Percentiles rank a stretch among this genome's conserved stretches.
phyloP scores from a whole-genome alignment of 1,140 invertebrate genomes.

The Orchestia grillus region DNA sequence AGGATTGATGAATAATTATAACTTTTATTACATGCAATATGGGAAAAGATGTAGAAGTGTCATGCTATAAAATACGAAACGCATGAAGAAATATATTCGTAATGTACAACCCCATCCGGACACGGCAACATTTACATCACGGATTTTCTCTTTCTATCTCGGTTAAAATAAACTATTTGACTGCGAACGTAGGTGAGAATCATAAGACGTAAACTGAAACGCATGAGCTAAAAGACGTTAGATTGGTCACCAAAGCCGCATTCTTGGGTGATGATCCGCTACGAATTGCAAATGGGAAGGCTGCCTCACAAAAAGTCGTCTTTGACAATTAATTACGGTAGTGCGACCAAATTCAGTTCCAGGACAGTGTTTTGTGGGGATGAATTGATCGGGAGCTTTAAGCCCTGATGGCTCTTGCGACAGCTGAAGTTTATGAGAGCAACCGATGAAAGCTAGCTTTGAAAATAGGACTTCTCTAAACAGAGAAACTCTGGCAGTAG shows the following conservation, averaged over 20 bases:
- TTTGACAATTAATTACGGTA: constrained; percentile 41
- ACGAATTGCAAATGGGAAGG: constrained; percentile 49
- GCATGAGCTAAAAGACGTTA: not conserved
- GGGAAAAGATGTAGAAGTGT: no score
- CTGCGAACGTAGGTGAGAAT: not conserved
- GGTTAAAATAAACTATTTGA: not conserved
- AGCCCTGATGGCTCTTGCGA: not conserved
- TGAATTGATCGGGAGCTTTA: constrained; percentile 30
- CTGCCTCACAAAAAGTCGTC: constrained; percentile 46
- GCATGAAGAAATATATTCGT: not conserved
- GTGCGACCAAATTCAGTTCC: constrained; percentile 34
- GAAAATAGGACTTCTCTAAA: not conserved
- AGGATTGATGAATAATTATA: no score
- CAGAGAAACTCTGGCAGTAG: not conserved
- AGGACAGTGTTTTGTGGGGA: constrained; percentile 31
- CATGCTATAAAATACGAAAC: no score
- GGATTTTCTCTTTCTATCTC: not conserved
- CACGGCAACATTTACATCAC: not conserved
- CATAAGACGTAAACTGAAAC: not conserved
- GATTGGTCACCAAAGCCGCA: constrained; percentile 24
- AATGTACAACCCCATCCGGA: not conserved
- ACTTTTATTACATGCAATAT: no score
- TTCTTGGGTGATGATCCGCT: constrained; percentile 49
- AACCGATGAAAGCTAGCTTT: not conserved
- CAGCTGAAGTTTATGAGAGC: not conserved